Percentiles rank a stretch among this genome's conserved stretches.
Conservation (phyloP, 2,113 vertebrate species). For the Rhinolophus sinicus region DNA sequence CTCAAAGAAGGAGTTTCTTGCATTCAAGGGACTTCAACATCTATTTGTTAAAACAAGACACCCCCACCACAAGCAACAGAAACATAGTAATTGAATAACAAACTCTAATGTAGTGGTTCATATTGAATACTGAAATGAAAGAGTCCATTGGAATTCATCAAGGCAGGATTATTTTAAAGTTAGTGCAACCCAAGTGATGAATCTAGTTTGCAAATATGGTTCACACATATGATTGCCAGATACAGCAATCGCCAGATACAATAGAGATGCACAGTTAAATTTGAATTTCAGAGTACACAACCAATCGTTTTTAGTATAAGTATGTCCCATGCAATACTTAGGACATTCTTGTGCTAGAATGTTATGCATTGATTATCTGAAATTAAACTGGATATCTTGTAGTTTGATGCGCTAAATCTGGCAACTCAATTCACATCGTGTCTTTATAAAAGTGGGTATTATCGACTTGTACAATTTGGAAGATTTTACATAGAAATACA, state of each 20-base stretch:
- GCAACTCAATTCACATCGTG: not conserved
- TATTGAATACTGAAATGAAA: not conserved
- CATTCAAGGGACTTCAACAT: not conserved
- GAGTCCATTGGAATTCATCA: not conserved
- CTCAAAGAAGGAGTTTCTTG: not conserved
- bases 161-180: not conserved
- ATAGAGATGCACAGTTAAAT: not conserved
- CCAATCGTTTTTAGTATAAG: not conserved
- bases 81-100: not conserved
- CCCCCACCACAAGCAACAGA: not conserved
- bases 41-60: not conserved
- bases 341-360: not conserved
- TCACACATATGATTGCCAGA: not conserved
- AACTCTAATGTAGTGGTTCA: not conserved
- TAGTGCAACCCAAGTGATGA: not conserved
- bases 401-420: not conserved
- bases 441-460: not conserved
- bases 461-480: not conserved
- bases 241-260: not conserved
- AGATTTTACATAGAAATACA: not conserved
- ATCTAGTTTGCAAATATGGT: not conserved
- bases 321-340: not conserved
- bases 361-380: not conserved
- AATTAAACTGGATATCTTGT: not conserved
- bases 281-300: not conserved